Evolutionary conservation across 2,797 vertebrate genomes (phyloP).

Genomic region (Xenentodon cancila): DNA sequence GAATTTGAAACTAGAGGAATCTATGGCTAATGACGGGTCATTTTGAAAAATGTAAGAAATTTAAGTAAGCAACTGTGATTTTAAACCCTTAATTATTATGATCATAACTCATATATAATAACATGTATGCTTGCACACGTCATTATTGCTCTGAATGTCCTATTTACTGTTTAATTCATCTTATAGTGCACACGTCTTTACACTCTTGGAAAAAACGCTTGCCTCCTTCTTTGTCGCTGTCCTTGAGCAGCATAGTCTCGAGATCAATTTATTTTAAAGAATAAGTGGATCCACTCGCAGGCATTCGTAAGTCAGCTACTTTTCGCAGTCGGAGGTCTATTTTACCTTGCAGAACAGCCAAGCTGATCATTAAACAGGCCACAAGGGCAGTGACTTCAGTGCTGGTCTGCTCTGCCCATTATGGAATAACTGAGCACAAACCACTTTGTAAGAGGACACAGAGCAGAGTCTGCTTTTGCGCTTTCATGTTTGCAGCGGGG

Average conservation of each 20-base stretch:
- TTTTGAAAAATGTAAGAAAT: too few relatives aligned
- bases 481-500: neutral
- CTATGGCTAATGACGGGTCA: too few relatives aligned
- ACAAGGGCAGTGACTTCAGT: slow-evolving; percentile 59
- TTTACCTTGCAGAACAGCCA: slow-evolving; percentile 54
- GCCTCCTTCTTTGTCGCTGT: slow-evolving; percentile 25
- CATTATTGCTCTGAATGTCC: slow-evolving; percentile 16
- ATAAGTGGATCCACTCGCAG: slow-evolving; percentile 30
- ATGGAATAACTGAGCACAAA: slow-evolving; percentile 61
- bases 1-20: slow-evolving; percentile 45
- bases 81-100: neutral
- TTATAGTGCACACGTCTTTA: slow-evolving; percentile 24
- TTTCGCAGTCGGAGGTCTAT: slow-evolving; percentile 49
- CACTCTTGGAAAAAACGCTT: slow-evolving; percentile 49
- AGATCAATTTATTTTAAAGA: slow-evolving; percentile 35
- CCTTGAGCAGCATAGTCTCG: slow-evolving; percentile 25
- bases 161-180: slow-evolving; percentile 25
- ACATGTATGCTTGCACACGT: slow-evolving; percentile 2
- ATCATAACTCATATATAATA: neutral
- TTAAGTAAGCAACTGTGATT: neutral
- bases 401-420: slow-evolving; percentile 56
- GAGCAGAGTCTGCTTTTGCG: slow-evolving; percentile 31
- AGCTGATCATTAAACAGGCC: slow-evolving; percentile 57
- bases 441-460: slow-evolving; percentile 45
- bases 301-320: slow-evolving; percentile 39